These are phyloP conservation scores for Muscina levida DNA, from an alignment of 2,888 invertebrate species.

Conservation along the genomic window DNA sequence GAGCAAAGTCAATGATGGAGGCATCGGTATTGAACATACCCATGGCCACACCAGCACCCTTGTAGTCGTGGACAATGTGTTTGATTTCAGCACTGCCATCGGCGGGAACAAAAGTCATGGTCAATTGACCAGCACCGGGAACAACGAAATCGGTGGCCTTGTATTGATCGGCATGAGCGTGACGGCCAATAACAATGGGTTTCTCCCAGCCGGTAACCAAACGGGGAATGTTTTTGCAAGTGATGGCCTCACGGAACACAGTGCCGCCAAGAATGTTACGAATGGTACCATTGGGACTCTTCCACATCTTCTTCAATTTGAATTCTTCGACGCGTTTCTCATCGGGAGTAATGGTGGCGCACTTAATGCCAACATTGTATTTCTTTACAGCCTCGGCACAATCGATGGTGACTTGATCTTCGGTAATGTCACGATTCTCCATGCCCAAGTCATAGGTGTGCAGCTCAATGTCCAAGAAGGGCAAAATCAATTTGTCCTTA, in stretches of 20 bases:
- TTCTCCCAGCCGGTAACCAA: constrained; percentile 97
- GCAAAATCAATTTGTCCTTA: constrained; percentile 97
- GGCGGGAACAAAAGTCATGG: constrained; percentile 89
- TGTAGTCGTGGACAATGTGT: constrained; percentile 90
- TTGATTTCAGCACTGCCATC: constrained; percentile 83
- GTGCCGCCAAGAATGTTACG: constrained; percentile 90
- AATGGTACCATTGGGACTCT: constrained; percentile 93
- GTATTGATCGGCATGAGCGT: constrained; percentile 98
- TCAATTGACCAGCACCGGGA: constrained; percentile 93
- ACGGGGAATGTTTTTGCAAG: constrained; percentile 96
- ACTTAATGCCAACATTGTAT: constrained; percentile 99
- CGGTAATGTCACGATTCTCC: constrained; percentile 95
- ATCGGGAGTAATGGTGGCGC: constrained; percentile 99
- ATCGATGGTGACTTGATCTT: constrained; percentile 97
- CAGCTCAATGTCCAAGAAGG: constrained; percentile 96
- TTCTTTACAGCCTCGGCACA: constrained; percentile 98
- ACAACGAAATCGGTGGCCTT: constrained; percentile 98
- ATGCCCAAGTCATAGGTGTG: constrained; percentile 97
- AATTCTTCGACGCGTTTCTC: constrained; percentile 96
- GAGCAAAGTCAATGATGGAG: constrained; percentile 96
- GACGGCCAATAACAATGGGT: constrained; percentile 98
- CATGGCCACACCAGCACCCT: constrained; percentile 93
- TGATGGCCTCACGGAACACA: constrained; percentile 91
- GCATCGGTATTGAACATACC: constrained; percentile 98
- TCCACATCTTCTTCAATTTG: constrained; percentile 94